Conservation (phyloP, 1,140 invertebrate genomes). For the Cotesia chilonis region DNA sequence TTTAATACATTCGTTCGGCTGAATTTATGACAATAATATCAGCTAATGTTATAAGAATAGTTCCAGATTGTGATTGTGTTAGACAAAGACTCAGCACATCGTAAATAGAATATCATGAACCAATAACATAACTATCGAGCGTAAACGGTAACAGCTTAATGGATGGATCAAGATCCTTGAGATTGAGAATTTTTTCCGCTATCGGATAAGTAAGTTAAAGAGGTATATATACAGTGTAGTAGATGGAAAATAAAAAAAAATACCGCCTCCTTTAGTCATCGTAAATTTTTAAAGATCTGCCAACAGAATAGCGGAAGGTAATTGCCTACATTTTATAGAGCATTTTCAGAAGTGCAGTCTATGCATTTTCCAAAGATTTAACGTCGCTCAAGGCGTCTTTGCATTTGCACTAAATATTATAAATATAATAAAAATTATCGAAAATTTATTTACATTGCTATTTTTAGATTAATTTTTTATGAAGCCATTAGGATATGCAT, state of each 20-base stretch:
- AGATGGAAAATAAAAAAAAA: not conserved
- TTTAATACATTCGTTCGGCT: too few relatives aligned
- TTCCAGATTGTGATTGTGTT: too few relatives aligned
- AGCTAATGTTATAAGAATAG: too few relatives aligned
- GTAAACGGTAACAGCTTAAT: conserved; percentile 9
- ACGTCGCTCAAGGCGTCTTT: not conserved
- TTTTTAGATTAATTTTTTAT: not conserved
- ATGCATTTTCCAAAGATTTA: not conserved
- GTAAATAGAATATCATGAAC: not conserved
- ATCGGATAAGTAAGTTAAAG: not conserved
- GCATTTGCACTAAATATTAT: not conserved
- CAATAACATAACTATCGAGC: conserved; percentile 3
- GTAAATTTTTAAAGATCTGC: conserved; percentile 19
- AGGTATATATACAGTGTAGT: not conserved
- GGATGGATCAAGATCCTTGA: not conserved
- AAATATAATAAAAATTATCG: not conserved
- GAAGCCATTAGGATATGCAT: too few relatives aligned
- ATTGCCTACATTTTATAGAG: conserved; percentile 15
- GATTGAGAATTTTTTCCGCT: not conserved
- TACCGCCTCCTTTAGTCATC: not conserved
- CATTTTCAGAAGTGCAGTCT: not conserved
- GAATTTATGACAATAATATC: too few relatives aligned
- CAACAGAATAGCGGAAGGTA: conserved; percentile 4
- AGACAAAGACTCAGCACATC: too few relatives aligned
- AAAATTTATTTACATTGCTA: not conserved